These are phyloP conservation scores for Psittacula echo DNA, from an alignment of 2,797 vertebrate species.

Conservation along the genomic window DNA sequence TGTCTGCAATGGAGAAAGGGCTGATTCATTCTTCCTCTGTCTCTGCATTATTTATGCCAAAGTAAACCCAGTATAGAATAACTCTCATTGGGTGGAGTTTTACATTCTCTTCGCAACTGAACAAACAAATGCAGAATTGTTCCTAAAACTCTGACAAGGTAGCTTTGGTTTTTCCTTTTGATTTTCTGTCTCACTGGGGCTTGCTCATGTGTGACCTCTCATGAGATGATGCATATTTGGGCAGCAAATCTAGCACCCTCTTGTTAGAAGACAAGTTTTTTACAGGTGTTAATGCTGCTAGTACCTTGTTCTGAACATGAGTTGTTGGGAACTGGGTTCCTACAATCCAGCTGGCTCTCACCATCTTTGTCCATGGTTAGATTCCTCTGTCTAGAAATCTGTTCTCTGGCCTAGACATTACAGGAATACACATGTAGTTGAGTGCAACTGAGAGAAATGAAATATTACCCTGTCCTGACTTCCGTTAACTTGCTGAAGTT, in stretches of 20 bases:
- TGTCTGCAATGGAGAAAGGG: background rate
- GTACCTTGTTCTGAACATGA: background rate
- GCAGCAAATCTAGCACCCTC: background rate
- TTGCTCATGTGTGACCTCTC: background rate
- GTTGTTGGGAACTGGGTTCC: background rate
- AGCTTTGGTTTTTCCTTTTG: background rate
- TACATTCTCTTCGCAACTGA: background rate
- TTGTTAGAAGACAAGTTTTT: background rate
- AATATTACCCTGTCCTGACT: background rate
- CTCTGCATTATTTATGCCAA: background rate
- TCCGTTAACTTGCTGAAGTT: background rate
- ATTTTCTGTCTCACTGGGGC: background rate
- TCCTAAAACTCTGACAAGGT: background rate
- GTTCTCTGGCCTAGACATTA: background rate
- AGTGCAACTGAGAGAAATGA: background rate
- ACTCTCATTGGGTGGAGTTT: background rate
- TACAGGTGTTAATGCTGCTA: background rate
- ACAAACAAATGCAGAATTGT: background rate
- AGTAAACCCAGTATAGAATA: background rate
- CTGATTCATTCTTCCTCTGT: background rate
- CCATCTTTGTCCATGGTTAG: background rate
- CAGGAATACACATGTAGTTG: background rate
- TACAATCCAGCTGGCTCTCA: background rate
- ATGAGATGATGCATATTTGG: background rate
- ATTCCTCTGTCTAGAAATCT: background rate